Percentiles rank a stretch among this genome's conserved stretches.
Evolutionary conservation across 92 coral and sea anemone species (phyloP).

Genomic region (Muricea muricata): DNA sequence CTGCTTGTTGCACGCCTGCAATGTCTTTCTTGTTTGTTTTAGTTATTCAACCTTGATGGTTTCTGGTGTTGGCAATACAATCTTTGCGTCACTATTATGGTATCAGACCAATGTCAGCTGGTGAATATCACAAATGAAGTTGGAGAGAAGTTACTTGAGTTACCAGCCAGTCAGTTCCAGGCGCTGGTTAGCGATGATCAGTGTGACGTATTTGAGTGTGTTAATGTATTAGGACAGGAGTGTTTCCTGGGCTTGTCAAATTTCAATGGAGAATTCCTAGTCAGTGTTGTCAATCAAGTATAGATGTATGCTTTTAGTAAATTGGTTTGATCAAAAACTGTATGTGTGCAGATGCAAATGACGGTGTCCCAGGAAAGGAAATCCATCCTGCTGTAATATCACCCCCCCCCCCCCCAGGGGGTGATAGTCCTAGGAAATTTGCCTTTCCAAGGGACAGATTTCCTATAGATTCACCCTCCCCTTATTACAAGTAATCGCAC

Average conservation of each 20-base stretch:
- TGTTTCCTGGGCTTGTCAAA: slow-evolving; percentile 78
- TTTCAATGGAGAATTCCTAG: slow-evolving; percentile 61
- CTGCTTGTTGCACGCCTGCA: too few relatives aligned
- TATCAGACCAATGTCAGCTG: slow-evolving; percentile 54
- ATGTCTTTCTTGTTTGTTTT: neutral
- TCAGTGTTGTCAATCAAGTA: slow-evolving; percentile 69
- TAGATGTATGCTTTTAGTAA: too few relatives aligned
- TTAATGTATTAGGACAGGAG: slow-evolving; percentile 83
- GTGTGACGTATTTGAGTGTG: slow-evolving; percentile 76
- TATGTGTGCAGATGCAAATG: too few relatives aligned
- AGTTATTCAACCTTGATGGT: slow-evolving; percentile 53
- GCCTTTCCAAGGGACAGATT: too few relatives aligned
- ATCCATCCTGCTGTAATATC: too few relatives aligned
- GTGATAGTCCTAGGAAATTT: too few relatives aligned
- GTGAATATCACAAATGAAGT: slow-evolving; percentile 69
- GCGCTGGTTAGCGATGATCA: slow-evolving; percentile 54
- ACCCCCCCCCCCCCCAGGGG: too few relatives aligned
- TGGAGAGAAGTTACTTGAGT: slow-evolving; percentile 81
- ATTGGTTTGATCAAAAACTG: too few relatives aligned
- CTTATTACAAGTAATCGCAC: too few relatives aligned
- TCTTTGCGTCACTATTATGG: slow-evolving; percentile 71
- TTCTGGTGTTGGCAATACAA: slow-evolving; percentile 86
- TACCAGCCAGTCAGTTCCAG: slow-evolving; percentile 76
- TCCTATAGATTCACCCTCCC: too few relatives aligned
- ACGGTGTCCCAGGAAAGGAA: too few relatives aligned